Evolutionary conservation across 2,113 vertebrate species (phyloP).

Genomic region (Gallinago jamesoni): DNA sequence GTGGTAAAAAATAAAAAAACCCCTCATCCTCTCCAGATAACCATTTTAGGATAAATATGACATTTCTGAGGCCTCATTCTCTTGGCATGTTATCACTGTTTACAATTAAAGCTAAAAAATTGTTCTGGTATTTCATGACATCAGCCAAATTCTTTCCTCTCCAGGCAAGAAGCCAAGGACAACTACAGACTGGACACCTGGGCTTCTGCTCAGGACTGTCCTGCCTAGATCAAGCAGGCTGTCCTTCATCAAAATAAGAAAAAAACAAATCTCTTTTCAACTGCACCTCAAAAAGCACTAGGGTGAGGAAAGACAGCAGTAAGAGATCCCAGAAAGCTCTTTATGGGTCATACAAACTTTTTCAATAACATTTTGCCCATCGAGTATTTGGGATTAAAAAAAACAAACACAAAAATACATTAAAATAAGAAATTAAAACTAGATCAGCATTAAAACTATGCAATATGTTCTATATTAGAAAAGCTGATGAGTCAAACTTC

Average conservation of each 20-base stretch:
- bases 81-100: constrained; percentile 77
- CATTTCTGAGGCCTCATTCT: constrained; percentile 72
- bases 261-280: not conserved
- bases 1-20: not conserved
- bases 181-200: constrained; percentile 72
- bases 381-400: not conserved
- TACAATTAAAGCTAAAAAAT: constrained; percentile 80
- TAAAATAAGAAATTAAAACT: not conserved
- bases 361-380: not conserved
- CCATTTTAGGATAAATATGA: constrained; percentile 78
- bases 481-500: not conserved
- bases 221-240: not conserved
- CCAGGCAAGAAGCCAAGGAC: constrained; percentile 74
- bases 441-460: not conserved
- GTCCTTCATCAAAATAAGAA: constrained; percentile 4
- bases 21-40: constrained; percentile 43
- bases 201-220: constrained; percentile 47
- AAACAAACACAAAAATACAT: accelerated
- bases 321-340: not conserved
- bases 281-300: not conserved
- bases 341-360: not conserved
- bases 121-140: constrained; percentile 83
- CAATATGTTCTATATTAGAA: not conserved
- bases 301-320: not conserved
- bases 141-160: constrained; percentile 82